A percentile compares a stretch with the other conserved stretches of the same genome.
Conservation (phyloP, 1,140 invertebrate genomes). For the Drosophila kanapiae region DNA sequence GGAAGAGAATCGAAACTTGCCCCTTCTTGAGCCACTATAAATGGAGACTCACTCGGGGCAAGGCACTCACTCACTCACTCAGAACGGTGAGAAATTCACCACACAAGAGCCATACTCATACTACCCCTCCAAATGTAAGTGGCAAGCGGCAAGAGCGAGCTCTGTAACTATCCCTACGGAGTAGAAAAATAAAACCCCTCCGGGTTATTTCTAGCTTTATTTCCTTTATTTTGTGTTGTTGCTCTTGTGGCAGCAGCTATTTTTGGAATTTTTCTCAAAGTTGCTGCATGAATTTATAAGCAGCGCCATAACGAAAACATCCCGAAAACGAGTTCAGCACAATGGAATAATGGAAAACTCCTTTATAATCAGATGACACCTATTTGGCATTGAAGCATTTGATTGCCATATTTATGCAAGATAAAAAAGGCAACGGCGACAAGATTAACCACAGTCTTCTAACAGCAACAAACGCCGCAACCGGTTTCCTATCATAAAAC, state of each 20-base stretch:
- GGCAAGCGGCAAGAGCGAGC: slow-evolving; percentile 21
- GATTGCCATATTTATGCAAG: slow-evolving; percentile 81
- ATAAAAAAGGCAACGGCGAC: slow-evolving; percentile 82
- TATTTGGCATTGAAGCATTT: slow-evolving; percentile 74
- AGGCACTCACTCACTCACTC: slow-evolving; percentile 45
- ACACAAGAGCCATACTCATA: slow-evolving; percentile 38
- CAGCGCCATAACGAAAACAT: slow-evolving; percentile 22
- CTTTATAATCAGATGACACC: slow-evolving; percentile 67
- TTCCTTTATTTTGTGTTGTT: neutral
- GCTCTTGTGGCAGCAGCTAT: slow-evolving; percentile 6
- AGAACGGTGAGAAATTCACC: slow-evolving; percentile 61
- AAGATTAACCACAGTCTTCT: slow-evolving; percentile 81
- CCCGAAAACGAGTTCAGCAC: slow-evolving; percentile 35
- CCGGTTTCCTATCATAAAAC: slow-evolving; percentile 41
- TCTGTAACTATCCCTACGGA: slow-evolving; percentile 34
- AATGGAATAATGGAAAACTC: slow-evolving; percentile 31
- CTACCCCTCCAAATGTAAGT: slow-evolving; percentile 35
- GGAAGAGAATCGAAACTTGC: slow-evolving; percentile 8
- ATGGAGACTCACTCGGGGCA: slow-evolving; percentile 26
- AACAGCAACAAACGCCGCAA: slow-evolving; percentile 64
- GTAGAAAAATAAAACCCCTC: neutral
- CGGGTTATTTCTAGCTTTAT: neutral
- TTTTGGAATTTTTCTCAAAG: slow-evolving; percentile 37
- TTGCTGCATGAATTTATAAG: slow-evolving; percentile 39
- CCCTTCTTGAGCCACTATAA: slow-evolving; percentile 39